These are phyloP conservation scores for Oncorhynchus keta DNA, from an alignment of 2,113 vertebrate genomes.

Conservation along the genomic window DNA sequence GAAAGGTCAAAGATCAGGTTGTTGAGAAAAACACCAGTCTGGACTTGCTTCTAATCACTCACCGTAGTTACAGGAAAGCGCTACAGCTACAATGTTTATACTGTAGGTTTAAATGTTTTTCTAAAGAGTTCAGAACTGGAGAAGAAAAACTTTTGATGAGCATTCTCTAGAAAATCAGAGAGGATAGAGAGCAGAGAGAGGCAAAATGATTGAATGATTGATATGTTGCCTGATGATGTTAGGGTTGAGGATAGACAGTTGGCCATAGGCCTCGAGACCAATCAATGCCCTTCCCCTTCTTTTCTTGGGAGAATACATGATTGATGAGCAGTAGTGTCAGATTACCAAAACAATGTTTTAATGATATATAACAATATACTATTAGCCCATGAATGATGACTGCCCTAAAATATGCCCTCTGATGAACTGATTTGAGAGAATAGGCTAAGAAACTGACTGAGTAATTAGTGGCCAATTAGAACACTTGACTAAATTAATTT, in stretches of 20 bases:
- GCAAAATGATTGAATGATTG: not conserved
- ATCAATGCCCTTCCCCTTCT: not conserved
- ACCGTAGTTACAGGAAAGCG: too few species aligned
- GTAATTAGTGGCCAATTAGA: not conserved
- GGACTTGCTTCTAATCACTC: not conserved
- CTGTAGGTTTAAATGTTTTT: not conserved
- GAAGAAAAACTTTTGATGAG: not conserved
- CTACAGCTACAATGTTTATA: not conserved
- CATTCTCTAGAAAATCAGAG: not conserved
- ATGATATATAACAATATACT: not conserved
- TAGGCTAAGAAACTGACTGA: not conserved
- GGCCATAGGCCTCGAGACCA: not conserved
- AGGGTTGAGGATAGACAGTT: not conserved
- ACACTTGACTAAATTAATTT: too few species aligned
- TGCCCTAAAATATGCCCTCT: not conserved
- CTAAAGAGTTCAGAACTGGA: not conserved
- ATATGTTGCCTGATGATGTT: conserved; percentile 2
- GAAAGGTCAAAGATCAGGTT: not conserved
- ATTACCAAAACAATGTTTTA: not conserved
- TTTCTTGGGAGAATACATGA: not conserved
- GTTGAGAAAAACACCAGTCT: not conserved
- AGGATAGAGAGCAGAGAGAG: not conserved
- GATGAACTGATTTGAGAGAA: not conserved
- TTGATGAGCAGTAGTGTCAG: not conserved
- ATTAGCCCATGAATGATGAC: too few species aligned